Evolutionary conservation across 2,797 vertebrate species (phyloP), one percentile per base, ranked within the genome.

Genomic region (Sebastes glaucus): DNA sequence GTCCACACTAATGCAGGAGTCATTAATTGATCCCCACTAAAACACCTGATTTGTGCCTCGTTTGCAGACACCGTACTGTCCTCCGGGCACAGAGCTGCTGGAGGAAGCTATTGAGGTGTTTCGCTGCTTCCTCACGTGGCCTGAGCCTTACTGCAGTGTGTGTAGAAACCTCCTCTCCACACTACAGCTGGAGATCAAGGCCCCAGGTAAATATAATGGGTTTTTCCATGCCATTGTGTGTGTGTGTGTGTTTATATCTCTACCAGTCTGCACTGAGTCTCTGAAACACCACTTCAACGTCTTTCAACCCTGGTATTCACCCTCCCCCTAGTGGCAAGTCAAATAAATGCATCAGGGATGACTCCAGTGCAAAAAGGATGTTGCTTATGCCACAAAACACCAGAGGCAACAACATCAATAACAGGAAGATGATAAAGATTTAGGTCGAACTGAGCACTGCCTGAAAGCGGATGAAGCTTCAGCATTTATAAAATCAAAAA

Each of bases 121-220:
- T 87, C 96, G 96, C 80, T 77, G 78, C 46, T 99, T 99, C 92
- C 96, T 99, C 71, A 97, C 97, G 1, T 99, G 98, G 98, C 98
- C 98, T 0, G 94, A 97, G 73, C 98, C 98, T 0, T 99, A 98
- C 91, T 96, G 97, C 13, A 92, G 96, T 74, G 96, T 98, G 86
- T 98, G 95, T 84, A 95, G 87, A 25, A 94, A 96, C 83, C 95
- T 99, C 77, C 97, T 99, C 76, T 95, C 95, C 74, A 97, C 96
- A 74, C 96, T 99, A 20, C 95, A 96, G 11, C 95, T 97, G 30
- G 98, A 99, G 88, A 95, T 97, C 77, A 97, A 95, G 87, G 97
- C 97, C 2, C 98, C 98, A 33, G 98, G 98, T 99, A 91, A 90
- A 86, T 46, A 60, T 2, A 27, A 49, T 10, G 4, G 16, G 1